Conservation (phyloP, 1,140 invertebrate species). For the Myzus persicae region DNA sequence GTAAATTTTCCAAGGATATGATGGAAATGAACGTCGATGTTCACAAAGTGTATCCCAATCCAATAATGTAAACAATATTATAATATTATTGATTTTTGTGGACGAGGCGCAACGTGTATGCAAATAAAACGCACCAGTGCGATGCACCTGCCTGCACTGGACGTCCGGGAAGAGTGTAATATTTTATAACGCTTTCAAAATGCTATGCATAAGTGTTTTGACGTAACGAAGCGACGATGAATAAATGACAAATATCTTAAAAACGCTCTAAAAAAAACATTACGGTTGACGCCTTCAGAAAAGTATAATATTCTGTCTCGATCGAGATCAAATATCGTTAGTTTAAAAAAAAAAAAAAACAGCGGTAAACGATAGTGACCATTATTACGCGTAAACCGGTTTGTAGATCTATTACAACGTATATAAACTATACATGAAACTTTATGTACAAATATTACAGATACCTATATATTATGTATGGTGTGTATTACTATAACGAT, state of each 20-base stretch:
- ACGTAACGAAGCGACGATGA: neutral
- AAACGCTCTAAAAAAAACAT: neutral
- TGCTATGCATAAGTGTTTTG: neutral
- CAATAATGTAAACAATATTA: neutral
- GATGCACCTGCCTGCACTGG: neutral
- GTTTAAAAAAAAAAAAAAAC: neutral
- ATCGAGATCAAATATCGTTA: neutral
- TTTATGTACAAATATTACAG: neutral
- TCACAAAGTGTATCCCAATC: neutral
- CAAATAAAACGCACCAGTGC: conserved; percentile 3
- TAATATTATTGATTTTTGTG: neutral
- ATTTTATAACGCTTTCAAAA: neutral
- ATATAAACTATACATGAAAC: neutral
- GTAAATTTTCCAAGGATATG: neutral
- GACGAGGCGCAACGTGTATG: conserved; percentile 41
- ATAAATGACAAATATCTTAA: neutral
- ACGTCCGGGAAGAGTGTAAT: neutral
- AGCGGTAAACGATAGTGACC: neutral
- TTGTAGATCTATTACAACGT: neutral
- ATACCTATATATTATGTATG: no score
- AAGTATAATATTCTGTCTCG: neutral
- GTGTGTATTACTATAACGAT: neutral
- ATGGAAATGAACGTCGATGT: no score
- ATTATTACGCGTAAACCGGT: neutral
- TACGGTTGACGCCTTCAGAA: neutral